phyloP scores from a whole-genome alignment of 2,888 invertebrate species.

The Xiphydria camelus region DNA sequence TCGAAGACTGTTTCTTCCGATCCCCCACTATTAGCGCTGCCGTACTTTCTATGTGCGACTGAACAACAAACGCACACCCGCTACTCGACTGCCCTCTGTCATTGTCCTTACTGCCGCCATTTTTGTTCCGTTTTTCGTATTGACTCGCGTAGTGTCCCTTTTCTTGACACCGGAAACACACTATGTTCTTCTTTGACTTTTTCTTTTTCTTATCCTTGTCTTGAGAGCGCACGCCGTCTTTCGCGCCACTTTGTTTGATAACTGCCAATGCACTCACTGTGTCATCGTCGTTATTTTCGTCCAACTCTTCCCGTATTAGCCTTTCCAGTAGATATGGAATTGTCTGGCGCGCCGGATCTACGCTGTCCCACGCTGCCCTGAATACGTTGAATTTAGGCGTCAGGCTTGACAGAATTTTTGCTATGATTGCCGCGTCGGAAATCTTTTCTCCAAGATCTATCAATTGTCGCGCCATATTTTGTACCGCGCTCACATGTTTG shows the following conservation, averaged over 20 bases:
- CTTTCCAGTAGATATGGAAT: conserved; percentile 12
- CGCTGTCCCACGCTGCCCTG: conserved; percentile 16
- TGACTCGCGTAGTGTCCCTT: conserved; percentile 15
- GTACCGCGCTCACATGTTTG: conserved; percentile 32
- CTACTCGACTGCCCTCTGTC: conserved; percentile 1
- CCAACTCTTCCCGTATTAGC: conserved; percentile 15
- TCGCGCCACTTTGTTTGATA: not conserved
- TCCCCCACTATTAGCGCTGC: not conserved
- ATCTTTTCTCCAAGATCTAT: conserved; percentile 11
- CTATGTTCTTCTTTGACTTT: not conserved
- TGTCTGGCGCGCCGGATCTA: conserved; percentile 9
- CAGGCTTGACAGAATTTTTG: conserved; percentile 17
- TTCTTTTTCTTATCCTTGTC: not conserved
- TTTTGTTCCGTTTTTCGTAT: conserved; percentile 2
- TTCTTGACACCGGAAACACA: conserved; percentile 10
- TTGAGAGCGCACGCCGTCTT: not conserved
- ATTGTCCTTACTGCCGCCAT: not conserved
- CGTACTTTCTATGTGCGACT: no score
- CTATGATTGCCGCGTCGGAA: conserved; percentile 13
- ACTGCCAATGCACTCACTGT: conserved; percentile 13
- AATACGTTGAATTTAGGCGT: conserved; percentile 9
- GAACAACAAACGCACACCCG: conserved; percentile 2
- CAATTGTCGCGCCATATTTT: conserved; percentile 26
- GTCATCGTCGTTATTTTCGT: conserved; percentile 7
- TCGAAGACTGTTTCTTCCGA: not conserved